Base-by-base conservation (phyloP, 2,888 invertebrate genomes). In the Callimorpha dominula region DNA sequence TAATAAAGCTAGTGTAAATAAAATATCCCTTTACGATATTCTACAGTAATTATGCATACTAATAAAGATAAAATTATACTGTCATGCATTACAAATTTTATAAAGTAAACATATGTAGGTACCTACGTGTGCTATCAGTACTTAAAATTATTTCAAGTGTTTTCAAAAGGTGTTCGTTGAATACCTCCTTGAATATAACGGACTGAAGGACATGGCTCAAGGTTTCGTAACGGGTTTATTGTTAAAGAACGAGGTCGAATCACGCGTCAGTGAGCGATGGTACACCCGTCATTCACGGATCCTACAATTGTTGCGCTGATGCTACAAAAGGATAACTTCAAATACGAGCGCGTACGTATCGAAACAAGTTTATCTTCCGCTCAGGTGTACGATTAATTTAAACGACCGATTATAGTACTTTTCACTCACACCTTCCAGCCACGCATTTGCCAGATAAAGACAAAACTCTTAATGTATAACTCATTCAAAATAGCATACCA, bases 221-320 rank as follows among this genome's bases (percentile, higher is more conserved):
- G 81, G 81, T 72, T 78, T 74, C 76, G 78, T 82, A 84, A 84
- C 84, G 81, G 86, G 81, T 82, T 84, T 73, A 78, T 81, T 81
- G 76, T 77, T 68, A 73, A 63, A 70, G 76, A 89, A 85, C 84
- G 88, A 73, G 87, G 91, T 89, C 90, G 89, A 89, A 86, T 72
- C 83, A 76, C 78, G 81, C 74, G 81, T 76, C 65, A 78, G 79
- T 78, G 79, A 81, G 80, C 81, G 73, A 74, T 78, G 9, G 76
- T 57, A 62, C 67, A 49, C n/a, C 49, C n/a, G 40, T 49, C 62
- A 43, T 68, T 57, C 46, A 68, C 54, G 42, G 63, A 50, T n/a
- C 52, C 11, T 60, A 49, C 49, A 6, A 66, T 66, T 60, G 40
- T 11, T 20, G 20, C 31, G 31, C 42, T 54, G 60, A 62, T 14